Evolutionary conservation across 2,888 invertebrate genomes (phyloP), one percentile per base, ranked within the genome.

Genomic region (Rugalucina vietnamica): DNA sequence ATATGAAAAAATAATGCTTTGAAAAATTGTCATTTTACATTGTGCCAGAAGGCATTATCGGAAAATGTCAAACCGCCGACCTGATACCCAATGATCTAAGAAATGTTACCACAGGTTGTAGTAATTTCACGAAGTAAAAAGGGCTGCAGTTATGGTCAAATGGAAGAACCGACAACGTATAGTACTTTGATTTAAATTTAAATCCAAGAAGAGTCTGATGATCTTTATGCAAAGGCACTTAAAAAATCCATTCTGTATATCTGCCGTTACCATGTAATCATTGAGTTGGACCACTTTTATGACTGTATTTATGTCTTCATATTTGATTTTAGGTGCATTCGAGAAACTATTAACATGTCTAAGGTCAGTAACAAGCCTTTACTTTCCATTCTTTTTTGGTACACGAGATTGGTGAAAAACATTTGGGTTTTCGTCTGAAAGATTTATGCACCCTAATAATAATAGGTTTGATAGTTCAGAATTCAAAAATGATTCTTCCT

Each of bases 311-410:
- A 76, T 81, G 32, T 70, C 81, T 37, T 10, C 24, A 12, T 54
- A 24, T 54, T 21, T 54, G n/a, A 54, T 4, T 54, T 54, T 24
- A 21, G 24, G 10, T 54, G n/a, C 4, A 54, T 54, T 24, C n/a
- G 24, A 14, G 14, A 18, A 4, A 54, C 54, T 18, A 54, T 54
- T 54, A n/a, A 54, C n/a, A 29, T 60, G 32, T 65, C 82, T 39
- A 3, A 82, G 39, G 50, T 77, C 82, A 36, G 54, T 50, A 5
- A 83, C 69, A 36, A 83, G 36, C 18, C 83, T 36, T 10, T 72
- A 32, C 18, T 71, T 72, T 12, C 60, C 50, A 69, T 80, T 80
- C 36, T 70, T 74, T 29, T 80, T 80, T n/a, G 80, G 80, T 2
- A 74, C 74, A 79, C 79, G 74, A 24, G 32, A 37, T 14, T 75